Percentiles rank a stretch among this genome's conserved stretches.
Conservation (phyloP, 2,113 vertebrate genomes). For the Crotalus tigris region DNA sequence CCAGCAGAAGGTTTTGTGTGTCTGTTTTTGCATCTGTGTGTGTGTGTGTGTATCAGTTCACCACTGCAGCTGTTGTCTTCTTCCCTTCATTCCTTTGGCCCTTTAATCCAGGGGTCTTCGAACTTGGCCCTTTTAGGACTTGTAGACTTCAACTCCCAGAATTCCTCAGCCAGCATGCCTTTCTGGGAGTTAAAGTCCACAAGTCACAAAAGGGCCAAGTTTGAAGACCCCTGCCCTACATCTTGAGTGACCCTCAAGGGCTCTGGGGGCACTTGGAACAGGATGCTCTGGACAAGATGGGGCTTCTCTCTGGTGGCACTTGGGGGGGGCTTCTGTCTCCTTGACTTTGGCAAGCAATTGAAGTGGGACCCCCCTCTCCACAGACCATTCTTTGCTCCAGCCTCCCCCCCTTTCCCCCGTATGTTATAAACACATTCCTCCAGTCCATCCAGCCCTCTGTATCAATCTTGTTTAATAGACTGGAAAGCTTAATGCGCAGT, state of each 20-base stretch:
- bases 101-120: background rate
- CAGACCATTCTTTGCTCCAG: fast-evolving
- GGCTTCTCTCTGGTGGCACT: background rate
- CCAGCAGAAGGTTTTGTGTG: background rate
- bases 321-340: too few species aligned
- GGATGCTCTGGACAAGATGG: background rate
- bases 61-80: too few species aligned
- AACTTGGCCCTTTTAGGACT: too few species aligned
- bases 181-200: too few species aligned
- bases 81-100: background rate
- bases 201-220: too few species aligned
- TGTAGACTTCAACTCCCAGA: too few species aligned
- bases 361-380: background rate
- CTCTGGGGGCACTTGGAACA: background rate
- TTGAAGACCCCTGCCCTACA: background rate
- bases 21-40: background rate
- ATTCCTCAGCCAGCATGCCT: too few species aligned
- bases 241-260: background rate
- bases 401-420: slow-evolving; percentile 42
- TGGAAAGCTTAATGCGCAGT: slow-evolving; percentile 79
- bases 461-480: slow-evolving; percentile 95
- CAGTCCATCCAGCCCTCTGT: slow-evolving; percentile 80
- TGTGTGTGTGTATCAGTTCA: too few species aligned
- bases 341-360: background rate
- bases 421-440: slow-evolving; percentile 84